Percentiles rank a stretch among this genome's conserved stretches.
phyloP scores from a whole-genome alignment of 2,113 vertebrate species.

The Pluvianellus socialis region DNA sequence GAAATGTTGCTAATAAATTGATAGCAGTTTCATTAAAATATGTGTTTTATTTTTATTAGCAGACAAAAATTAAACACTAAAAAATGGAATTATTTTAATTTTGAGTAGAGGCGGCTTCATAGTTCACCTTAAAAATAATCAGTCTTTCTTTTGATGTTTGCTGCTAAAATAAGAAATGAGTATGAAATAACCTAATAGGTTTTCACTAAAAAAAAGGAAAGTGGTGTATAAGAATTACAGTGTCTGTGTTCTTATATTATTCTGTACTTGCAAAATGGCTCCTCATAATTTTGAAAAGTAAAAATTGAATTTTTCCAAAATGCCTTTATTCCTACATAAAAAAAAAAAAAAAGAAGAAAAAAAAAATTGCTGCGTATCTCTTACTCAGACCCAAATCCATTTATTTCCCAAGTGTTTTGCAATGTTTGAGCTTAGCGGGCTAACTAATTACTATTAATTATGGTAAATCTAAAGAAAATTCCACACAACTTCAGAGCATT shows the following conservation, averaged over 20 bases:
- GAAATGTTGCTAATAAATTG: neutral
- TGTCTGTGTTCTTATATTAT: neutral
- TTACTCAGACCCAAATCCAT: neutral
- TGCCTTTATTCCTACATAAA: neutral
- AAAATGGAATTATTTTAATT: neutral
- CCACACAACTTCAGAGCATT: neutral
- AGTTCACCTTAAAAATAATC: neutral
- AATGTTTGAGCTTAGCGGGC: neutral
- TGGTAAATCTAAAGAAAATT: neutral
- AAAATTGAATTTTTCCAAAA: neutral
- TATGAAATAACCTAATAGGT: neutral
- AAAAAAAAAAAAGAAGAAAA: neutral
- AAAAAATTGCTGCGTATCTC: neutral
- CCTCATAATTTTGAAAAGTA: neutral
- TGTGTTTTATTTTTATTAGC: neutral
- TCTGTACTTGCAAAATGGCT: neutral
- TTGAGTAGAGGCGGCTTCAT: neutral
- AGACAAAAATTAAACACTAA: neutral
- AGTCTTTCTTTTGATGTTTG: neutral
- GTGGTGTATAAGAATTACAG: neutral
- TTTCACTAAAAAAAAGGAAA: neutral
- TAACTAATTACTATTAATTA: neutral
- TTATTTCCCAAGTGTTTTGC: neutral
- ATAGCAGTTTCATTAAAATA: slow-evolving; percentile 15
- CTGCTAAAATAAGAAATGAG: neutral